phyloP scores from a whole-genome alignment of 2,888 invertebrate species.

The Chesias legatella region DNA sequence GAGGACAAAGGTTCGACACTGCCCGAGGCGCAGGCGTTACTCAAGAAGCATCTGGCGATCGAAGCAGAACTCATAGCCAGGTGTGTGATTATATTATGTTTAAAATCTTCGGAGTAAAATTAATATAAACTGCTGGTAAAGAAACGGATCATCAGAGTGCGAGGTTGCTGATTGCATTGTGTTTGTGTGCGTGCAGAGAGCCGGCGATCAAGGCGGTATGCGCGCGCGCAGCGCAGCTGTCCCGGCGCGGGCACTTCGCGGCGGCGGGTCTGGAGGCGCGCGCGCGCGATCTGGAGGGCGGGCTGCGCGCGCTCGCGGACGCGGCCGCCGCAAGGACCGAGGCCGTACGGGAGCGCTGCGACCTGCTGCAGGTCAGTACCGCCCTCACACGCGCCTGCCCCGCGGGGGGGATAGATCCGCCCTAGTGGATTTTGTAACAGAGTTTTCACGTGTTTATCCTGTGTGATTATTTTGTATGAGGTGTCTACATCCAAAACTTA shows the following conservation, averaged over 20 bases:
- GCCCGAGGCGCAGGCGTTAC: conserved; percentile 89
- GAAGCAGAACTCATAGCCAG: conserved; percentile 93
- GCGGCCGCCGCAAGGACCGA: conserved; percentile 85
- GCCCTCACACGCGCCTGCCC: no score
- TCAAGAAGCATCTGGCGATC: conserved; percentile 95
- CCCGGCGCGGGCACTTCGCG: conserved; percentile 92
- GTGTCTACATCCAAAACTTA: no score
- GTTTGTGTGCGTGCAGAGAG: conserved; percentile 82
- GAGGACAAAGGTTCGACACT: conserved; percentile 53
- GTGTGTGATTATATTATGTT: no score
- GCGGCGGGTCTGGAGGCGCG: conserved; percentile 85
- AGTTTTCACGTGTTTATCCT: no score
- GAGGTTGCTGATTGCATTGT: no score
- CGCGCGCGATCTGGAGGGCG: conserved; percentile 84
- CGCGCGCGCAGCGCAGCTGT: conserved; percentile 88
- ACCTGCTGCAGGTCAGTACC: conserved; percentile 51
- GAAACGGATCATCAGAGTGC: no score
- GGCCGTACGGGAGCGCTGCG: conserved; percentile 78
- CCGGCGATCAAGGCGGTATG: conserved; percentile 88
- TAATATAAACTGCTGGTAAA: no score
- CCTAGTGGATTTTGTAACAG: no score
- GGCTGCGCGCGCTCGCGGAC: conserved; percentile 85
- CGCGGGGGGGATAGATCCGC: no score
- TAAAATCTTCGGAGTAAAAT: no score
- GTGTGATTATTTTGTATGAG: no score